Conservation (phyloP, 2,888 invertebrate genomes). For the Carterocephalus palaemon region DNA sequence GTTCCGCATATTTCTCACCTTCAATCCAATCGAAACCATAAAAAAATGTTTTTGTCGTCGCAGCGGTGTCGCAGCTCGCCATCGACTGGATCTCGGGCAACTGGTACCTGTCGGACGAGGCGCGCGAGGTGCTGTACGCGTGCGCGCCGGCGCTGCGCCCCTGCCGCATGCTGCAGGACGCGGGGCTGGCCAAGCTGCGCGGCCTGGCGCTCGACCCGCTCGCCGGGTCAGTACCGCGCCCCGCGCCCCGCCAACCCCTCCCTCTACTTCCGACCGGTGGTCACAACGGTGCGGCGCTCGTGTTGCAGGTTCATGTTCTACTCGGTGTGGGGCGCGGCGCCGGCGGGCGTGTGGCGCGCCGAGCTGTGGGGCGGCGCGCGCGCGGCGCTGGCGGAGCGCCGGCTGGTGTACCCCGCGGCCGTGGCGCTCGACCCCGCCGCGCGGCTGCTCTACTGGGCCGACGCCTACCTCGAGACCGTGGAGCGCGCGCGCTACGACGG, state of each 20-base stretch:
- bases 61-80: conserved; percentile 86
- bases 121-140: conserved; percentile 83
- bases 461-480: conserved; percentile 87
- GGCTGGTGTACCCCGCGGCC: conserved; percentile 88
- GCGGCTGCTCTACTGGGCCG: conserved; percentile 87
- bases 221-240: conserved; percentile 35
- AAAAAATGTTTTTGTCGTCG: conserved; percentile 28
- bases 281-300: too few relatives aligned
- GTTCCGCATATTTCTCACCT: too few relatives aligned
- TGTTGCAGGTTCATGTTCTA: conserved; percentile 86
- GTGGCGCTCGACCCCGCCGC: conserved; percentile 85
- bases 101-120: conserved; percentile 90
- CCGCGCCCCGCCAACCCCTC: too few relatives aligned
- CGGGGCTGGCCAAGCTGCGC: conserved; percentile 82
- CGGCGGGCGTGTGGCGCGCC: conserved; percentile 82
- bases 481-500: conserved; percentile 89
- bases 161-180: conserved; percentile 85
- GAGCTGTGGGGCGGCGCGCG: conserved; percentile 82
- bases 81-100: conserved; percentile 92
- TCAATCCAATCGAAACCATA: too few relatives aligned
- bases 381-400: conserved; percentile 79
- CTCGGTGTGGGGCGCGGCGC: conserved; percentile 84
- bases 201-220: conserved; percentile 88
- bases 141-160: conserved; percentile 80
- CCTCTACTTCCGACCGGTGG: too few relatives aligned